These are phyloP conservation scores for Scaptomyza reducta DNA, from an alignment of 2,888 invertebrate genomes.

Conservation along the genomic window DNA sequence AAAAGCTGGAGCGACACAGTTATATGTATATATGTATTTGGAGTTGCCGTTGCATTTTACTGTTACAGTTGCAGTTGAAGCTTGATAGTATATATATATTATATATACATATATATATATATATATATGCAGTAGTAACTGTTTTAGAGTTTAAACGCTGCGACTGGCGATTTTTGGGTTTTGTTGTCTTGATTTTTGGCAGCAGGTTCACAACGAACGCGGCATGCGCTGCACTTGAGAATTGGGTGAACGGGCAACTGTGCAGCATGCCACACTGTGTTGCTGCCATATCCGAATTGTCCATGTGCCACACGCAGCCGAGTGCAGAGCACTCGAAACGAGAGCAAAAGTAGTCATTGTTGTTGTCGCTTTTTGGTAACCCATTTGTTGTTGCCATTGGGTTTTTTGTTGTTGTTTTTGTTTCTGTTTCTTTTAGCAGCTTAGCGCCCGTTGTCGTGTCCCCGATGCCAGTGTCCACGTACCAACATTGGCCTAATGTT, in stretches of 20 bases:
- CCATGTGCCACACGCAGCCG: constrained; percentile 69
- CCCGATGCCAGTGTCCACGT: constrained; percentile 70
- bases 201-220: constrained; percentile 69
- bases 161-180: constrained; percentile 56
- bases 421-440: constrained; percentile 60
- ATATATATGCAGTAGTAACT: constrained; percentile 16
- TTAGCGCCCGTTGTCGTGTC: constrained; percentile 75
- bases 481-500: constrained; percentile 78
- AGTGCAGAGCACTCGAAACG: constrained; percentile 54
- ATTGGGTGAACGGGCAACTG: constrained; percentile 23
- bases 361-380: constrained; percentile 21
- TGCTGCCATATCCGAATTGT: constrained; percentile 46
- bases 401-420: constrained; percentile 37
- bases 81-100: neutral
- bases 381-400: constrained; percentile 27
- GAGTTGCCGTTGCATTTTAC: constrained; percentile 7
- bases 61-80: constrained; percentile 28
- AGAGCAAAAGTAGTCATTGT: constrained; percentile 68
- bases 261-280: constrained; percentile 34
- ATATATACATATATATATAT: neutral
- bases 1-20: constrained; percentile 25
- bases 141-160: constrained; percentile 35
- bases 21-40: constrained; percentile 9
- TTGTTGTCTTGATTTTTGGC: constrained; percentile 35
- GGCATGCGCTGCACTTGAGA: constrained; percentile 62